Conservation (phyloP, 2,888 invertebrate genomes). For the Xiphydria camelus region DNA sequence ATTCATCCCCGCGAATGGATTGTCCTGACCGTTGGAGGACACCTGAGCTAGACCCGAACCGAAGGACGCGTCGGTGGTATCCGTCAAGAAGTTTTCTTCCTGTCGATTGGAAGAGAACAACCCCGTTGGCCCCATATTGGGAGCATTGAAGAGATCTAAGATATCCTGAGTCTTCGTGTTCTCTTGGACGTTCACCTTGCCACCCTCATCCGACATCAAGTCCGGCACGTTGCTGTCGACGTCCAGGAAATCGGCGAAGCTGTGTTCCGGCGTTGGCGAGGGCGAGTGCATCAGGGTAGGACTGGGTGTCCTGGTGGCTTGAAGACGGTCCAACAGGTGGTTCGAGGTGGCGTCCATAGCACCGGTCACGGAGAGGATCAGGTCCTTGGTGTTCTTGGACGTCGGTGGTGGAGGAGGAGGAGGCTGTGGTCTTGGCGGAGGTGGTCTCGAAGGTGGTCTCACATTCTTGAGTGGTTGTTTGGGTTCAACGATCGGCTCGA, state of each 20-base stretch:
- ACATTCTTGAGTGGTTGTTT: slow-evolving; percentile 23
- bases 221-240: slow-evolving; percentile 58
- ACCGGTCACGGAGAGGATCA: slow-evolving; percentile 83
- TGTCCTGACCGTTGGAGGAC: slow-evolving; percentile 30
- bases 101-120: slow-evolving; percentile 25
- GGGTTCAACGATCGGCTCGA: not conserved
- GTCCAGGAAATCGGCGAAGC: slow-evolving; percentile 68
- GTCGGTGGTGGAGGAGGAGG: slow-evolving; percentile 66
- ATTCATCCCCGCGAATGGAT: slow-evolving; percentile 37
- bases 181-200: slow-evolving; percentile 14
- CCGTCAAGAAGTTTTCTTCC: slow-evolving; percentile 18
- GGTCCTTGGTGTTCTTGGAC: slow-evolving; percentile 80
- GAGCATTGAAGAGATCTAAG: slow-evolving; percentile 50
- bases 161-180: slow-evolving; percentile 41
- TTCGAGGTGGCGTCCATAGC: slow-evolving; percentile 88
- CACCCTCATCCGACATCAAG: slow-evolving; percentile 54
- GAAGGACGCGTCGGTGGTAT: slow-evolving; percentile 29
- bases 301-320: slow-evolving; percentile 84
- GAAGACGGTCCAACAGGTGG: slow-evolving; percentile 79
- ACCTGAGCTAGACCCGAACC: slow-evolving; percentile 27
- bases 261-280: slow-evolving; percentile 77
- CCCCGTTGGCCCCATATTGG: slow-evolving; percentile 33
- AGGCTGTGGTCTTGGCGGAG: slow-evolving; percentile 58
- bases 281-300: slow-evolving; percentile 87
- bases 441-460: slow-evolving; percentile 42